A percentile compares a stretch with the other conserved stretches of the same genome.
These are phyloP conservation scores for Smutsia gigantea DNA, from an alignment of 2,797 vertebrate genomes.

Conservation along the genomic window DNA sequence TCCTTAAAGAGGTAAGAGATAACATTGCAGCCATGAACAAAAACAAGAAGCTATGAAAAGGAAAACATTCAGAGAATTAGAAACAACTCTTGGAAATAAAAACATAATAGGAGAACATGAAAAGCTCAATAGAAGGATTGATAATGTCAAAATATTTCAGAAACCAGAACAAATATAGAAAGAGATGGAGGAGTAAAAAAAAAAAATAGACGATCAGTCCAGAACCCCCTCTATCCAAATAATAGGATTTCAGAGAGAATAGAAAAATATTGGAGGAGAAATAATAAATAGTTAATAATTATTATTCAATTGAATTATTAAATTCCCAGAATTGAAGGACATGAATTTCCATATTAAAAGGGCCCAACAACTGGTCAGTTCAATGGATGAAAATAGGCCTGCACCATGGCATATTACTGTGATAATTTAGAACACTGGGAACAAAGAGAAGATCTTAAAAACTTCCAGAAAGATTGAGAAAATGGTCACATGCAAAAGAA, in stretches of 20 bases:
- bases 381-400: not conserved
- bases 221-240: not conserved
- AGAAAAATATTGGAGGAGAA: not conserved
- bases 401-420: not conserved
- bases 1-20: constrained; percentile 18
- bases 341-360: not conserved
- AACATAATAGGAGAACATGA: not conserved
- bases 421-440: not conserved
- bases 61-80: constrained; percentile 1
- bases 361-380: not conserved
- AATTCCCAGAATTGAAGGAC: not conserved
- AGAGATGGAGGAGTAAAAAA: not conserved
- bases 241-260: not conserved
- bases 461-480: not conserved
- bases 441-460: constrained; percentile 13
- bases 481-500: not conserved
- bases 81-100: constrained; percentile 41
- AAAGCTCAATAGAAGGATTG: not conserved
- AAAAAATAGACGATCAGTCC: not conserved
- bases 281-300: not conserved
- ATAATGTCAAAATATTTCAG: constrained; percentile 15
- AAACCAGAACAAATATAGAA: not conserved
- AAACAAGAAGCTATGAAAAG: not conserved
- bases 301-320: not conserved
- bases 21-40: not conserved